These are phyloP conservation scores for Podotricha telesiphe DNA, from an alignment of 2,888 invertebrate genomes.

Conservation along the genomic window DNA sequence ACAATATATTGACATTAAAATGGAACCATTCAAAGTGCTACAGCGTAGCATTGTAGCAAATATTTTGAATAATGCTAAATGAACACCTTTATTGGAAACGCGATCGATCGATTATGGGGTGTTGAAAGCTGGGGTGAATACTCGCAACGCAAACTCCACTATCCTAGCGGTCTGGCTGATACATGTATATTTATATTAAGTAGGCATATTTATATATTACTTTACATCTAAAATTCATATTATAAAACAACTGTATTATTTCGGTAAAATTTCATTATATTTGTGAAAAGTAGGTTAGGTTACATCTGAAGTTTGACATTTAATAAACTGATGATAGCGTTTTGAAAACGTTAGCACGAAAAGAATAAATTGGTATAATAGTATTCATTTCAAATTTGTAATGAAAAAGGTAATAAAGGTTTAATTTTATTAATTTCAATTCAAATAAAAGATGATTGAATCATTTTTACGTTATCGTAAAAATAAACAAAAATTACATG, in stretches of 20 bases:
- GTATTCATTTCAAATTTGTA: background rate
- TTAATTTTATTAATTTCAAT: background rate
- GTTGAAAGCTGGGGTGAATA: conserved; percentile 32
- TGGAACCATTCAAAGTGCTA: conserved; percentile 12
- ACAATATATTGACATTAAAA: background rate
- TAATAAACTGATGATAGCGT: background rate
- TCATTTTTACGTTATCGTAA: too few species aligned
- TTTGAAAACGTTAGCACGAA: background rate
- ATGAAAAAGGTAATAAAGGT: background rate
- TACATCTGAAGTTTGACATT: conserved; percentile 2
- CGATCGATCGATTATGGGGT: conserved; percentile 35
- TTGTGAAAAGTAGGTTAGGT: background rate
- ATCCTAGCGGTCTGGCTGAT: conserved; percentile 3
- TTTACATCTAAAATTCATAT: background rate
- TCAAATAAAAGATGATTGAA: too few species aligned
- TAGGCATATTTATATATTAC: background rate
- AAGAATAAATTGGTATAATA: background rate
- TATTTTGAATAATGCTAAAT: conserved; percentile 33
- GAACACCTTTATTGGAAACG: conserved; percentile 33
- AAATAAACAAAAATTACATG: too few species aligned
- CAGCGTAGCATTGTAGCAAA: conserved; percentile 31
- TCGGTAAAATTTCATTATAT: background rate
- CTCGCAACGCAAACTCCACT: conserved; percentile 18
- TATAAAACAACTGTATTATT: background rate
- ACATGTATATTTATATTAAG: background rate